A percentile compares a stretch with the other conserved stretches of the same genome.
Evolutionary conservation across 2,888 invertebrate species (phyloP).

Genomic region (Drosophila nr. perissopoda): DNA sequence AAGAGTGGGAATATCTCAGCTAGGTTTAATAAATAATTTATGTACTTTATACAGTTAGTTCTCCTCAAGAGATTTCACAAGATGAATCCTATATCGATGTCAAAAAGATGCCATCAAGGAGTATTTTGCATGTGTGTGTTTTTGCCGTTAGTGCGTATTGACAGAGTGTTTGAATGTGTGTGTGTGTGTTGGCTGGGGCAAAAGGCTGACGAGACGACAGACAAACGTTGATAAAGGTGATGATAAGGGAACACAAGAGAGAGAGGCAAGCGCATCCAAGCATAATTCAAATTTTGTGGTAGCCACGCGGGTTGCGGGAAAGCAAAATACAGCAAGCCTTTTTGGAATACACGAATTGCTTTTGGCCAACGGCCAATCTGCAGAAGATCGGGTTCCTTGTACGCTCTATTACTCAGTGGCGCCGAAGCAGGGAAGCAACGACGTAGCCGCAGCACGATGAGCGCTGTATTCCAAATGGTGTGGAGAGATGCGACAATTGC

Average conservation of each 20-base stretch:
- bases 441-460: constrained; percentile 33
- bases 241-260: constrained; percentile 4
- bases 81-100: not conserved
- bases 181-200: constrained; percentile 17
- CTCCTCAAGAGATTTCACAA: not conserved
- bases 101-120: not conserved
- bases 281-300: constrained; percentile 30
- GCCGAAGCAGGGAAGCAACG: constrained; percentile 7
- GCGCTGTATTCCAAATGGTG: constrained; percentile 77
- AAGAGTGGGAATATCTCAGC: not conserved
- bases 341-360: constrained; percentile 60
- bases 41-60: not conserved
- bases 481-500: constrained; percentile 24
- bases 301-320: constrained; percentile 27
- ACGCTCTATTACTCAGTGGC: constrained; percentile 42
- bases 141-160: constrained; percentile 19
- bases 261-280: constrained; percentile 31
- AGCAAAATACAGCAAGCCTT: constrained; percentile 43
- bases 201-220: constrained; percentile 59
- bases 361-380: constrained; percentile 13
- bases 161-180: constrained; percentile 2
- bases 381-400: constrained; percentile 38
- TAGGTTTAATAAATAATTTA: not conserved
- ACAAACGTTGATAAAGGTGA: constrained; percentile 60
- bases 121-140: not conserved